These are phyloP conservation scores for Drosophila cognata DNA, from an alignment of 2,888 invertebrate species.

Conservation along the genomic window DNA sequence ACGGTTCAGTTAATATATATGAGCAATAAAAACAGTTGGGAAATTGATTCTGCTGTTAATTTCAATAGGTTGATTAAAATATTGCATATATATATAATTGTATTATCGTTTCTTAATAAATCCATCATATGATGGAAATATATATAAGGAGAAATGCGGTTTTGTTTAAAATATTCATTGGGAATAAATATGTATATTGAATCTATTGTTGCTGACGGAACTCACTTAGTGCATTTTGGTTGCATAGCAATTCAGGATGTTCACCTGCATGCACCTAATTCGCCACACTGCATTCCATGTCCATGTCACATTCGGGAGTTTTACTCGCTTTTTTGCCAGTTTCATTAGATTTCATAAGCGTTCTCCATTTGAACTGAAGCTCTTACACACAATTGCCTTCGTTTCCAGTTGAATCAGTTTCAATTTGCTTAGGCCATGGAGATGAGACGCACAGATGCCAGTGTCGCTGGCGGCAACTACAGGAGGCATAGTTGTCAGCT, in stretches of 20 bases:
- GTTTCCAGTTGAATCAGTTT: constrained; percentile 71
- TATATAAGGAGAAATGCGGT: background rate
- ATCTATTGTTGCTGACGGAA: background rate
- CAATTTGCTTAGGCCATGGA: constrained; percentile 50
- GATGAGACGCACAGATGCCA: constrained; percentile 35
- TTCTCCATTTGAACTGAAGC: constrained; percentile 52
- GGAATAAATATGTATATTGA: background rate
- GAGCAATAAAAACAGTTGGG: background rate
- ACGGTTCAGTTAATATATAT: background rate
- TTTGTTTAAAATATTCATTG: background rate
- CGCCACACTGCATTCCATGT: background rate
- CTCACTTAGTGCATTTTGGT: background rate
- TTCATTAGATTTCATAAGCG: constrained; percentile 53
- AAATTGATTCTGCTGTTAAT: background rate
- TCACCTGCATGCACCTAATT: background rate
- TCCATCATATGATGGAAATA: background rate
- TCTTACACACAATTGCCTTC: constrained; percentile 68
- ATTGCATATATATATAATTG: background rate
- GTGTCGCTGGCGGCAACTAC: constrained; percentile 40
- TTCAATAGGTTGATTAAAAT: background rate
- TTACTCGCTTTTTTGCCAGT: constrained; percentile 9
- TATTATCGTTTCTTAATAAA: background rate
- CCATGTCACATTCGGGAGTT: background rate
- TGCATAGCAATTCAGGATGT: background rate
- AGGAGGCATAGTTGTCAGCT: constrained; percentile 30